A percentile compares a stretch with the other conserved stretches of the same genome.
Evolutionary conservation across 2,797 vertebrate species (phyloP).

Genomic region (Sebastes oblongus): DNA sequence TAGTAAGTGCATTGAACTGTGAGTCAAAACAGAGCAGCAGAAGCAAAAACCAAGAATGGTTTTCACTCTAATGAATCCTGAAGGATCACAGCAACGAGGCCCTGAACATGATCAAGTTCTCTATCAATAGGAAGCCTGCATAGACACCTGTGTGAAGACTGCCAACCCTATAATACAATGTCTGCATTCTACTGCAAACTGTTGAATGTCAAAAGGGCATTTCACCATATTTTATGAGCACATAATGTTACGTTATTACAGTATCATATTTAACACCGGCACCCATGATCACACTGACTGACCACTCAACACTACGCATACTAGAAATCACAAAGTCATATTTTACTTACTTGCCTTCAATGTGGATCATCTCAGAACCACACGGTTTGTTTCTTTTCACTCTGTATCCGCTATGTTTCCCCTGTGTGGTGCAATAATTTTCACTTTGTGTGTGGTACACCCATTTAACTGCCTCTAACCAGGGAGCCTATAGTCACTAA

Average conservation of each 20-base stretch:
- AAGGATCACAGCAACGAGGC: not conserved
- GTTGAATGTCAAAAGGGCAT: not conserved
- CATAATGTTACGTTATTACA: constrained; percentile 36
- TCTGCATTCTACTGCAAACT: not conserved
- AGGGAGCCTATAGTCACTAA: constrained; percentile 12
- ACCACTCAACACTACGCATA: constrained; percentile 25
- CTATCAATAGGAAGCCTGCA: not conserved
- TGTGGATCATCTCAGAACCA: constrained; percentile 48
- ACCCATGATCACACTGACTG: constrained; percentile 6
- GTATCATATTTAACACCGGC: constrained; percentile 13
- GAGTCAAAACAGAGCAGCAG: not conserved
- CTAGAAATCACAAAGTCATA: constrained; percentile 43
- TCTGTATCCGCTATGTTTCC: constrained; percentile 33
- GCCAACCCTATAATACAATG: not conserved
- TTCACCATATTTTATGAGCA: constrained; percentile 14
- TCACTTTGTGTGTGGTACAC: constrained; percentile 21
- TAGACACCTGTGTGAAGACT: not conserved
- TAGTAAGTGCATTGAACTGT: not conserved
- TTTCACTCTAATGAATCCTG: not conserved
- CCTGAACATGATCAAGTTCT: not conserved
- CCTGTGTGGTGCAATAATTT: constrained; percentile 56
- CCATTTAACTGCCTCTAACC: constrained; percentile 27
- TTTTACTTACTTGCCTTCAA: constrained; percentile 20
- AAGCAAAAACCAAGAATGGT: not conserved
- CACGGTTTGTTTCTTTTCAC: constrained; percentile 32